Conservation (phyloP, 1,140 invertebrate species). For the Hestina assimilis region DNA sequence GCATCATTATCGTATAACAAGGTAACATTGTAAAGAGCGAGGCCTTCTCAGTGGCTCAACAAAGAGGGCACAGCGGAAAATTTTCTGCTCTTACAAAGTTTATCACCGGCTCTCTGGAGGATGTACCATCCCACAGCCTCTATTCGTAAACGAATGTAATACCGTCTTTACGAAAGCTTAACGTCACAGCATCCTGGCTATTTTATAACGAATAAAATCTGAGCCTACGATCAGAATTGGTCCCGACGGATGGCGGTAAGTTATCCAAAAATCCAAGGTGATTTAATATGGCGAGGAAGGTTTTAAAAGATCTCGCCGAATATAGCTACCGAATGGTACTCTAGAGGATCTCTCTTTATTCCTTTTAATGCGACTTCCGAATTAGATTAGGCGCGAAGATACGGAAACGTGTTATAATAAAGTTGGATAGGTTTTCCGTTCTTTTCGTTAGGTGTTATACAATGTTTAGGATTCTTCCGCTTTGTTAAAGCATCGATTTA, state of each 20-base stretch:
- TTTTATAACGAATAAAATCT: slow-evolving; percentile 35
- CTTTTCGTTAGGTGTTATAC: slow-evolving; percentile 4
- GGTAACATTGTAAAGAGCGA: neutral
- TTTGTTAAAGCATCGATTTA: neutral
- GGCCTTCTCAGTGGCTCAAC: neutral
- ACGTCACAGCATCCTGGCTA: slow-evolving; percentile 8
- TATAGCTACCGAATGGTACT: slow-evolving; percentile 30
- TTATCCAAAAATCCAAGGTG: slow-evolving; percentile 61
- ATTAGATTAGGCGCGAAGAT: slow-evolving; percentile 32
- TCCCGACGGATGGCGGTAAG: slow-evolving; percentile 43
- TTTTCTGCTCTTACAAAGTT: slow-evolving; percentile 7
- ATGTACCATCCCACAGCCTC: neutral
- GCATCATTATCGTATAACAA: slow-evolving; percentile 15
- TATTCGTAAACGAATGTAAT: slow-evolving; percentile 9
- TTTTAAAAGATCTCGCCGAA: slow-evolving; percentile 35
- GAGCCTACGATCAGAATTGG: slow-evolving; percentile 50
- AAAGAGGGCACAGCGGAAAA: slow-evolving; percentile 6
- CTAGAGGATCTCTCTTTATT: slow-evolving; percentile 38
- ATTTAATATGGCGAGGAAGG: slow-evolving; percentile 50
- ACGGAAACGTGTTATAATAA: slow-evolving; percentile 30
- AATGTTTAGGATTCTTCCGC: neutral
- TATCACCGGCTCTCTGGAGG: slow-evolving; percentile 7
- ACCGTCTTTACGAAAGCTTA: slow-evolving; percentile 12
- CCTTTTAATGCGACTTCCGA: slow-evolving; percentile 32
- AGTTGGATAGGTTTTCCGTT: slow-evolving; percentile 12